Conservation (phyloP, 1,140 invertebrate genomes). For the Drosophila malerkotliana region DNA sequence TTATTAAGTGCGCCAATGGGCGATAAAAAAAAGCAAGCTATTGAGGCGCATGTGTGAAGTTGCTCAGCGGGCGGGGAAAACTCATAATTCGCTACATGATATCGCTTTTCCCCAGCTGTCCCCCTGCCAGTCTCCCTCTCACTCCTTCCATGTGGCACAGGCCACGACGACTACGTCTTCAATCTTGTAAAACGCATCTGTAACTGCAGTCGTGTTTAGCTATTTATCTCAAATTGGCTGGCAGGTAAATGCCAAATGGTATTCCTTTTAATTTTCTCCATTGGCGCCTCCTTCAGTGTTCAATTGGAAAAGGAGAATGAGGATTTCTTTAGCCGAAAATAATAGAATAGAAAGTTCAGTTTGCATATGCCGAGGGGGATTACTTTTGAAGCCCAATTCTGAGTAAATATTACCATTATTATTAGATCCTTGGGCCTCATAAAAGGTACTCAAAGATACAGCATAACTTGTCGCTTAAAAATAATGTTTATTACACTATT, state of each 20-base stretch:
- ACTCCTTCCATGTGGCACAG: not conserved
- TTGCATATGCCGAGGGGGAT: not conserved
- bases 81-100: constrained; percentile 73
- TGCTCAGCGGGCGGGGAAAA: constrained; percentile 18
- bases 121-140: not conserved
- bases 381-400: not conserved
- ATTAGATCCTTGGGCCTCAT: not conserved
- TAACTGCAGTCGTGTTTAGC: constrained; percentile 66
- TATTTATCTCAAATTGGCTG: constrained; percentile 65
- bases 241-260: constrained; percentile 62
- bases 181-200: constrained; percentile 69
- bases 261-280: constrained; percentile 31
- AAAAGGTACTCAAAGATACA: not conserved
- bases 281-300: constrained; percentile 27
- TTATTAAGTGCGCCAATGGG: constrained; percentile 80
- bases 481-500: constrained; percentile 38
- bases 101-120: constrained; percentile 13
- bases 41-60: constrained; percentile 48
- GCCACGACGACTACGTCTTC: constrained; percentile 45
- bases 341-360: not conserved
- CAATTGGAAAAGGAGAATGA: constrained; percentile 1
- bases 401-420: not conserved
- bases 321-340: no score
- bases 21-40: constrained; percentile 63
- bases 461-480: constrained; percentile 26